A percentile compares a stretch with the other conserved stretches of the same genome.
phyloP scores from a whole-genome alignment of 2,797 vertebrate species.

The Siniperca undulata region DNA sequence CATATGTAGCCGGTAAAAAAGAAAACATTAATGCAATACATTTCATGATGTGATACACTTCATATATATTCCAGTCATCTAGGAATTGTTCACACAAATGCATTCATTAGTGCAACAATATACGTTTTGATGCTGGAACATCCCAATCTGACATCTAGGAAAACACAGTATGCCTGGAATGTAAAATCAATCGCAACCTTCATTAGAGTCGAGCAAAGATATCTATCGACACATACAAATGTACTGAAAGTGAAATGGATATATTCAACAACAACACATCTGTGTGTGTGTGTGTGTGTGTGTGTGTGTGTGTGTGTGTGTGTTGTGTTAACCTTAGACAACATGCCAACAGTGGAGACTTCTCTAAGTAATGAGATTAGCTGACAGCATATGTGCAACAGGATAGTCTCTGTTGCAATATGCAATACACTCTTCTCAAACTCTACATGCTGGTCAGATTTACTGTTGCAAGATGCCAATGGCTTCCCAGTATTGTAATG shows the following conservation, averaged over 20 bases:
- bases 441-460: constrained; percentile 44
- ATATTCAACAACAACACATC: constrained; percentile 58
- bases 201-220: constrained; percentile 71
- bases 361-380: constrained; percentile 81
- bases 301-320: constrained; percentile 31
- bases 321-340: constrained; percentile 70
- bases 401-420: constrained; percentile 65
- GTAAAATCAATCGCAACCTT: constrained; percentile 79
- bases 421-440: constrained; percentile 35
- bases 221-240: constrained; percentile 72
- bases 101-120: constrained; percentile 64
- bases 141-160: constrained; percentile 51
- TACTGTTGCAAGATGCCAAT: constrained; percentile 54
- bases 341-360: constrained; percentile 79
- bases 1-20: not conserved
- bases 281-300: constrained; percentile 39
- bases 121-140: constrained; percentile 65
- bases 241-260: constrained; percentile 73
- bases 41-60: constrained; percentile 1
- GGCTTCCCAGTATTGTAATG: constrained; percentile 58
- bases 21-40: not conserved
- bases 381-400: constrained; percentile 72
- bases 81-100: constrained; percentile 43
- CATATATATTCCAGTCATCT: constrained; percentile 47
- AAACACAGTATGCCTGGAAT: constrained; percentile 72